phyloP scores from a whole-genome alignment of 2,888 invertebrate species.

The Apotomis capreana region DNA sequence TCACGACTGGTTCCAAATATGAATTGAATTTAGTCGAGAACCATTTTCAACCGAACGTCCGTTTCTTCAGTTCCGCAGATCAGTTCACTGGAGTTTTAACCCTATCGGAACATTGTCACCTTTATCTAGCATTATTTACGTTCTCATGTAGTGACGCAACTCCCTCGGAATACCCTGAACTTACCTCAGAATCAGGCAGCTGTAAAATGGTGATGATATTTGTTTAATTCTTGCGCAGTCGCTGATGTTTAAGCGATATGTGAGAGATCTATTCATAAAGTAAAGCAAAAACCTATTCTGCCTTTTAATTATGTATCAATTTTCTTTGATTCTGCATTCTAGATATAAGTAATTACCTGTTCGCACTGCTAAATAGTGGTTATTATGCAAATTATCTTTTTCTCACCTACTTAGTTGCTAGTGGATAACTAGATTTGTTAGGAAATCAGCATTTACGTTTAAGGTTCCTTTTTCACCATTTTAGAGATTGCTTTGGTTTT shows the following conservation, averaged over 20 bases:
- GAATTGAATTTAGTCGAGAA: too few relatives aligned
- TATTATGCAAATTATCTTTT: not conserved
- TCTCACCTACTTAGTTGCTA: not conserved
- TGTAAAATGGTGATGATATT: constrained; percentile 32
- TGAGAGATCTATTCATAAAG: constrained; percentile 15
- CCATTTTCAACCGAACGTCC: too few relatives aligned
- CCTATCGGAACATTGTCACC: not conserved
- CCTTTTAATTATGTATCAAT: not conserved
- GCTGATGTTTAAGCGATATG: constrained; percentile 37
- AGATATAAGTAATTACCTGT: not conserved
- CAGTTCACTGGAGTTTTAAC: not conserved
- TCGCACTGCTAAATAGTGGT: not conserved
- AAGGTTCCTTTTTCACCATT: constrained; percentile 24
- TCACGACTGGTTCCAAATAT: too few relatives aligned
- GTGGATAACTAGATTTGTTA: not conserved
- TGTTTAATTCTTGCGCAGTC: constrained; percentile 28
- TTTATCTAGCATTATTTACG: constrained; percentile 8
- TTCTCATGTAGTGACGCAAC: constrained; percentile 19
- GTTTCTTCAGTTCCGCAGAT: not conserved
- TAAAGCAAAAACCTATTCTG: not conserved
- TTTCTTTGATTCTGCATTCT: not conserved
- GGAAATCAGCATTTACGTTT: not conserved
- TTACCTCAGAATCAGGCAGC: constrained; percentile 41
- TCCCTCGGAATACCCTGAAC: constrained; percentile 25
- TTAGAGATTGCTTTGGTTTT: constrained; percentile 37